phyloP scores from a whole-genome alignment of 2,113 vertebrate genomes.

The Myotis yumanensis region DNA sequence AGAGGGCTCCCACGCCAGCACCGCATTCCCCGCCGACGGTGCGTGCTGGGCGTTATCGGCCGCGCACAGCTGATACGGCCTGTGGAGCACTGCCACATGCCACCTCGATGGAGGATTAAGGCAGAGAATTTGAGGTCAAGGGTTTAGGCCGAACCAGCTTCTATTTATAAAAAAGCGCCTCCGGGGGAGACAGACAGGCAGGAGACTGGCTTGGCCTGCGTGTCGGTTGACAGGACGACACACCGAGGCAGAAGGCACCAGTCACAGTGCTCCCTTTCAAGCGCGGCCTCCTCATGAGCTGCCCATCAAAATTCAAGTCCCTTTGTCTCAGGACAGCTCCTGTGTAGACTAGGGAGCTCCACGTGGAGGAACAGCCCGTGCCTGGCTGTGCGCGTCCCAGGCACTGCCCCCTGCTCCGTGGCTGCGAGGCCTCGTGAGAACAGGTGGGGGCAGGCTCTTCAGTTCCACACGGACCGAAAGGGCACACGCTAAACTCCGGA shows the following conservation, averaged over 20 bases:
- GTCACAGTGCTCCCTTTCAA: fast-evolving
- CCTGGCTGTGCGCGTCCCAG: not conserved
- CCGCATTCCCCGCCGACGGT: conserved; percentile 62
- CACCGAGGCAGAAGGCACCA: fast-evolving
- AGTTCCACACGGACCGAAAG: not conserved
- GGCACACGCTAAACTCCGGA: fast-evolving
- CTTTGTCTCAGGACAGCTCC: not conserved
- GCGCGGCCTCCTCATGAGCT: fast-evolving
- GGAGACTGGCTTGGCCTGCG: conserved; percentile 12
- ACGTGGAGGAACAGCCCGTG: fast-evolving
- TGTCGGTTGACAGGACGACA: not conserved
- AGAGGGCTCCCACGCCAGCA: conserved; percentile 22
- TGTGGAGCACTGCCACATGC: conserved; percentile 73
- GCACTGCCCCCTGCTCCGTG: not conserved
- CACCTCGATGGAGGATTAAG: conserved; percentile 68
- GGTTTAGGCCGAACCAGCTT: conserved; percentile 66
- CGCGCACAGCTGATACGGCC: conserved; percentile 75
- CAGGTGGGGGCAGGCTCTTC: not conserved
- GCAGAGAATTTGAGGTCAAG: conserved; percentile 82
- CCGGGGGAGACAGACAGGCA: not conserved
- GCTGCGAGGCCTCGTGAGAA: not conserved
- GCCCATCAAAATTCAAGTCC: not conserved
- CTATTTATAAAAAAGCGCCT: conserved; percentile 82
- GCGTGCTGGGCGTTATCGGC: conserved; percentile 69
- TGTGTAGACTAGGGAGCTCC: no score